These are phyloP conservation scores for Halichoeres trimaculatus DNA, from an alignment of 2,113 vertebrate species.

Conservation along the genomic window DNA sequence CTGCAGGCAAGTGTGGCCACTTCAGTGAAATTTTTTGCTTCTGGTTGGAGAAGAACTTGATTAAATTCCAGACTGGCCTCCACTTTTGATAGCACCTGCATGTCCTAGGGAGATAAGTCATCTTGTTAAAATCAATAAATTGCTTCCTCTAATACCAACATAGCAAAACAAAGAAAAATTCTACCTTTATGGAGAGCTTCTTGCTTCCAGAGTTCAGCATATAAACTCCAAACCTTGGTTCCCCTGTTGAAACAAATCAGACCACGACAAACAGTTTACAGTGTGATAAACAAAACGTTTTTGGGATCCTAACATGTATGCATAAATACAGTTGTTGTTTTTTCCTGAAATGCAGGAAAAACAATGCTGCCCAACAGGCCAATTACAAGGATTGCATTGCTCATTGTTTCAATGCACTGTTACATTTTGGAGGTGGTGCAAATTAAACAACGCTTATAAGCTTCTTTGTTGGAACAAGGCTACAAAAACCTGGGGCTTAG, in stretches of 20 bases:
- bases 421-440: too few relatives aligned
- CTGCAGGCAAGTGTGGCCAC: slow-evolving; percentile 90
- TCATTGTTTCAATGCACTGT: too few relatives aligned
- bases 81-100: slow-evolving; percentile 85
- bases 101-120: slow-evolving; percentile 77
- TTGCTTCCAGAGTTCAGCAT: slow-evolving; percentile 92
- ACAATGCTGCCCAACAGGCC: too few relatives aligned
- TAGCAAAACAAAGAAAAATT: background rate
- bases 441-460: too few relatives aligned
- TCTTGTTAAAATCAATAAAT: slow-evolving; percentile 1
- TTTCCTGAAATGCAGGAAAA: too few relatives aligned
- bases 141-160: background rate
- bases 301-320: background rate
- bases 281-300: background rate
- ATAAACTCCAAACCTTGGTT: slow-evolving; percentile 88
- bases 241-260: slow-evolving; percentile 77
- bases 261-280: background rate
- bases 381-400: too few relatives aligned
- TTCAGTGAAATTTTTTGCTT: slow-evolving; percentile 90
- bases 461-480: too few relatives aligned
- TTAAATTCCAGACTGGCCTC: slow-evolving; percentile 85
- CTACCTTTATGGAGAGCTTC: slow-evolving; percentile 92
- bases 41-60: slow-evolving; percentile 85
- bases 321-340: background rate
- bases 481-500: too few relatives aligned